These are phyloP conservation scores for Manis pentadactyla DNA, from an alignment of 2,797 vertebrate genomes.

Conservation along the genomic window DNA sequence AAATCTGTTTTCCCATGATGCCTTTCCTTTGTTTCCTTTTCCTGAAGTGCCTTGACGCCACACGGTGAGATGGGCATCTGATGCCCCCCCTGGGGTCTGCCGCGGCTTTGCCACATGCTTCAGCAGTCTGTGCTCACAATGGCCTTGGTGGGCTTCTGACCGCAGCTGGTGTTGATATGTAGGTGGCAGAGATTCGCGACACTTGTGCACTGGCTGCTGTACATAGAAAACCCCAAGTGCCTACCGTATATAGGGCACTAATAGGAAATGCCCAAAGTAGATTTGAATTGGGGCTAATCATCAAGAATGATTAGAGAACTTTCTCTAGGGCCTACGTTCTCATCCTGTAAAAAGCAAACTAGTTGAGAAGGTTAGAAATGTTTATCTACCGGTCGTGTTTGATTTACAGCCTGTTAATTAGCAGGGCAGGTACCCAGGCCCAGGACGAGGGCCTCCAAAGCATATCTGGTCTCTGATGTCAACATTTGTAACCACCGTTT, in stretches of 20 bases:
- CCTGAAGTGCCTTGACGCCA: background rate
- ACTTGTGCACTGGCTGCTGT: rapidly evolving
- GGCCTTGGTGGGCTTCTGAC: background rate
- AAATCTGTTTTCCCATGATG: background rate
- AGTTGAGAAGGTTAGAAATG: constrained; percentile 61
- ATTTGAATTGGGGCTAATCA: background rate
- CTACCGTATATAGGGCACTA: rapidly evolving
- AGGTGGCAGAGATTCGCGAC: too few relatives aligned
- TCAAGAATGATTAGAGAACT: background rate
- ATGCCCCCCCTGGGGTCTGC: rapidly evolving
- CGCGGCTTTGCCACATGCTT: rapidly evolving
- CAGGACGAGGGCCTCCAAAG: constrained; percentile 25
- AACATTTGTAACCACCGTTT: background rate
- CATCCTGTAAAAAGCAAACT: constrained; percentile 13
- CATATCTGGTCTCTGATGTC: constrained; percentile 56
- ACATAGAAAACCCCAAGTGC: background rate
- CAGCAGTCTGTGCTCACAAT: rapidly evolving
- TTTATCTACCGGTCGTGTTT: constrained; percentile 65
- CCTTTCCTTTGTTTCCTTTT: background rate
- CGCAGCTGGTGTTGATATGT: too few relatives aligned
- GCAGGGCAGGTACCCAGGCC: constrained; percentile 11
- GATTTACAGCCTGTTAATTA: constrained; percentile 71
- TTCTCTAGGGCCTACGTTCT: constrained; percentile 31
- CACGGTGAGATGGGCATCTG: rapidly evolving
- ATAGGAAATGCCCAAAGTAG: background rate